These are phyloP conservation scores for Falco peregrinus DNA, from an alignment of 2,797 vertebrate species.

Conservation along the genomic window DNA sequence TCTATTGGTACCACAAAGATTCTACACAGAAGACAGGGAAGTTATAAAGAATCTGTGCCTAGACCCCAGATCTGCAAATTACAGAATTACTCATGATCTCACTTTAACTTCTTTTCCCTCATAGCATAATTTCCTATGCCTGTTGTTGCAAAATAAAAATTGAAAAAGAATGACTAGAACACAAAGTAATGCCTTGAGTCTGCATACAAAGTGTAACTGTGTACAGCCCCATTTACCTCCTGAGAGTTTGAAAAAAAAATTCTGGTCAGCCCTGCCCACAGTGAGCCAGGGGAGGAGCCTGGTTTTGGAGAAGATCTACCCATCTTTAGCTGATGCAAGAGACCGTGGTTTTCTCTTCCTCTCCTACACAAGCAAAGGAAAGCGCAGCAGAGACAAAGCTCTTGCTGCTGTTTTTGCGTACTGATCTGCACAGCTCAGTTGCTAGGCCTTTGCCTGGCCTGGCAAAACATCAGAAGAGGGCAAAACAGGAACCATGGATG, in stretches of 20 bases:
- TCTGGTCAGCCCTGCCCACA: neutral
- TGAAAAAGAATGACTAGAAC: neutral
- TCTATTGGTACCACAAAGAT: neutral
- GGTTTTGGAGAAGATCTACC: neutral
- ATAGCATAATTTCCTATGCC: neutral
- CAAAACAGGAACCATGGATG: neutral
- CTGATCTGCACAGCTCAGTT: neutral
- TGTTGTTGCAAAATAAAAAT: neutral
- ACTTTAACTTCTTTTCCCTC: neutral
- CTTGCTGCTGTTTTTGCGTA: neutral
- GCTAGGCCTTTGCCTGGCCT: neutral
- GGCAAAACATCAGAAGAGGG: neutral
- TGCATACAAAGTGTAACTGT: neutral
- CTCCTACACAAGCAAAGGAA: neutral
- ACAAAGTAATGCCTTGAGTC: neutral
- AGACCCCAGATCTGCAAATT: neutral
- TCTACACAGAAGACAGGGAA: neutral
- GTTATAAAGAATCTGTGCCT: neutral
- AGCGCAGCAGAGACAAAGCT: neutral
- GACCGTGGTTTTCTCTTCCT: constrained; percentile 42
- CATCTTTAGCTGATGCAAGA: neutral
- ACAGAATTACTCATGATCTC: neutral
- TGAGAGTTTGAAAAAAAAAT: neutral
- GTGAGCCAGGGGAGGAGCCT: neutral
- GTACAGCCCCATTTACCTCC: neutral